Base-by-base conservation (phyloP, 2,888 invertebrate species). In the Cotesia congregata region DNA sequence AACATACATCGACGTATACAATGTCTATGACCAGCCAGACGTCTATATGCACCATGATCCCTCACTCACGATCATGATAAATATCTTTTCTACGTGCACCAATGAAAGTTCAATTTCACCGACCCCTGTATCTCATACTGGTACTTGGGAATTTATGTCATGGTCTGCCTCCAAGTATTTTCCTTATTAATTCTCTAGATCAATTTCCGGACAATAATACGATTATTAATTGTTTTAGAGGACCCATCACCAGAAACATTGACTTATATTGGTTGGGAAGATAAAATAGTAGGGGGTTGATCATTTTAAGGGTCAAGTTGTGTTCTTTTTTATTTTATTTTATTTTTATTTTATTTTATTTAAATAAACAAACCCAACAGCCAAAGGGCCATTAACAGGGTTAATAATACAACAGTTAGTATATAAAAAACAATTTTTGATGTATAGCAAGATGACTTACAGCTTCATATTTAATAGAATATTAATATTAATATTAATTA, bases 191-290 rank as follows among this genome's bases (percentile, higher is more conserved):
- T 30, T 30, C 3, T 30, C 1, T 9, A 7, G 50, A 50, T 62
- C 73, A 79, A 79, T 79, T 75, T 78, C 77, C 67, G 60, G 50
- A 60, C 65, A 72, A 77, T 77, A 68, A 76, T 68, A 64, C 50
- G 70, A 68, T 59, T 72, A 64, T 60, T 69, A 74, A 62, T 61
- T 59, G 17, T 70, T 60, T 30, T 30, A 30, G 59, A 60, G 38
- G 59, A 30, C 30, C 30, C 30, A 30, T 1, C 17, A 30, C 17
- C 17, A 17, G 17, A 17, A n/a, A 59, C 9, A 7, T 50, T 9
- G 6, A 41, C 12, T 50, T 50, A 3, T 9, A 50, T 50, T 50
- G 50, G 12, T 12, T 9, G 2, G 9, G 50, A 50, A 12, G 9
- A 9, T 50, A 50, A 50, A 50, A 50, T 30, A 30, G 30, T 3